phyloP scores from a whole-genome alignment of 2,113 vertebrate species.

The Crotalus helleri region DNA sequence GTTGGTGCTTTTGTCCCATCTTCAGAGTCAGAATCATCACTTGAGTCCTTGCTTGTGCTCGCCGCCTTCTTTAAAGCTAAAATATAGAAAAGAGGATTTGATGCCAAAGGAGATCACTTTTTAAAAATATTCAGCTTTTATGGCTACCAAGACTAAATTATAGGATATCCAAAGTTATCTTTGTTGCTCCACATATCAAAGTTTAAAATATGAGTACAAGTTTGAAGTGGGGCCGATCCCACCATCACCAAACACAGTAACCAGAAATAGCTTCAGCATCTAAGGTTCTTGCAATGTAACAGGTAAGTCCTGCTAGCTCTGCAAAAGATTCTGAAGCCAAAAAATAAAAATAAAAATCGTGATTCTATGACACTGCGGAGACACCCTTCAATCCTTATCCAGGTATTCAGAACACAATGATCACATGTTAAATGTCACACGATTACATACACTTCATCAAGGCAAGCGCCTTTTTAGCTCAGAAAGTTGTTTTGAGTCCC shows the following conservation, averaged over 20 bases:
- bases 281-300: neutral
- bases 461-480: neutral
- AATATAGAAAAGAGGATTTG: conserved; percentile 24
- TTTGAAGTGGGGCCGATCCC: neutral
- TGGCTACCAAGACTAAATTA: conserved; percentile 34
- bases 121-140: neutral
- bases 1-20: conserved; percentile 21
- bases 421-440: neutral
- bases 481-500: neutral
- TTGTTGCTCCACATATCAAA: neutral
- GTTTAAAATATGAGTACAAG: neutral
- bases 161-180: neutral
- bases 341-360: too few species aligned
- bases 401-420: neutral
- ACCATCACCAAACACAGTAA: neutral
- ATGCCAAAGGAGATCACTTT: neutral
- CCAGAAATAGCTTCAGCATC: neutral
- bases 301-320: neutral
- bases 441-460: neutral
- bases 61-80: conserved; percentile 48
- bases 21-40: conserved; percentile 64
- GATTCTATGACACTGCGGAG: neutral
- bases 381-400: neutral
- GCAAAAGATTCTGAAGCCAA: too few species aligned
- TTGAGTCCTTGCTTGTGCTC: conserved; percentile 70